These are phyloP conservation scores for Polymixis flavicincta DNA, from an alignment of 2,888 invertebrate genomes.

Conservation along the genomic window DNA sequence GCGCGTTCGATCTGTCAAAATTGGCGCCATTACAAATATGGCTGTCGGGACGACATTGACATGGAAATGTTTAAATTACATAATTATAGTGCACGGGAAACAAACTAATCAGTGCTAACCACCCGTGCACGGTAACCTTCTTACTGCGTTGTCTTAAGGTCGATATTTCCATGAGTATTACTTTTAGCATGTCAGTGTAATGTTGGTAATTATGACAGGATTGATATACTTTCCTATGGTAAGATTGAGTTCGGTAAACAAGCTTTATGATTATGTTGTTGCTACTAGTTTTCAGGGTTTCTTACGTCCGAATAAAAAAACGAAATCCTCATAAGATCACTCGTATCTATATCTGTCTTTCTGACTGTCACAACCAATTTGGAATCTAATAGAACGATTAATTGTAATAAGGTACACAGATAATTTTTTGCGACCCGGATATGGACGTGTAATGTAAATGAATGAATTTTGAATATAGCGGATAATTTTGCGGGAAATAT, in stretches of 20 bases:
- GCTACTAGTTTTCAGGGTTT: conserved; percentile 34
- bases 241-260: conserved; percentile 45
- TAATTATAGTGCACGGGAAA: conserved; percentile 62
- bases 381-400: no score
- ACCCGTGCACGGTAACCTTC: not conserved
- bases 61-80: conserved; percentile 70
- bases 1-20: conserved; percentile 66
- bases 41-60: conserved; percentile 73
- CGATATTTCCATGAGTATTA: not conserved
- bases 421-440: no score
- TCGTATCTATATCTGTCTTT: no score
- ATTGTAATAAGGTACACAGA: no score
- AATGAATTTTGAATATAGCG: no score
- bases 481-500: no score
- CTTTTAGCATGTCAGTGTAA: conserved; percentile 1
- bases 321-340: no score
- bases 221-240: conserved; percentile 56
- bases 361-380: no score
- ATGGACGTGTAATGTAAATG: no score
- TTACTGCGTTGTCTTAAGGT: conserved; percentile 15
- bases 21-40: conserved; percentile 71
- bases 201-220: conserved; percentile 41
- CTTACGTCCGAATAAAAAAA: no score
- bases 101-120: conserved; percentile 5
- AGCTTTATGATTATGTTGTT: conserved; percentile 45